Evolutionary conservation across 23 tunicate species (phyloP), one percentile per base, ranked within the genome.

Genomic region (Ascidia mentula): DNA sequence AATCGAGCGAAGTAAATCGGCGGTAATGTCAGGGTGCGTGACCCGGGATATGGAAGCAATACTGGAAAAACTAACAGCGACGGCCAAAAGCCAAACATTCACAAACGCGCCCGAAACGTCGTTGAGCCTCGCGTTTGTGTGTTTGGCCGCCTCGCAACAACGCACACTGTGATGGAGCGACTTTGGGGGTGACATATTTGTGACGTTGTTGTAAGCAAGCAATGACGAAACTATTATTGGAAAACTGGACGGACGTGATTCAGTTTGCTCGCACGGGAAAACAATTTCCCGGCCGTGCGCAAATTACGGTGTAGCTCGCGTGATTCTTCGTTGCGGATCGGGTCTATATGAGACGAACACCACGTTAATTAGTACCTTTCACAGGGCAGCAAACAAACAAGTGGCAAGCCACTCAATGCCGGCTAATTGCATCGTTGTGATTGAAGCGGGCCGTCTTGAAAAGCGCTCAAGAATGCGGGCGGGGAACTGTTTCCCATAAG

Each of bases 11-110:
- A 28, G 65, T 53, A 53, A 53, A 26, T 20, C 65, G 15, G 4
- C 1, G 65, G 65, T 53, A 5, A 20, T 26, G 13, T 53, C 4
- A 42, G 65, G 65, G 65, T 53, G 65, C 65, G 65, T 28, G 65
- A 53, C 65, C 65, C 65, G 65, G 65, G 65, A 53, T 20, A 28
- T 53, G 65, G 65, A 53, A 53, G 65, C 24, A 53, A 53, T 53
- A 53, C 65, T 53, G 65, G 65, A 28, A 53, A 20, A 28, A 28
- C 22, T 20, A 53, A 53, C 22, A 26, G 24, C 65, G 65, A 20
- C 1, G 22, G 65, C 65, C 65, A 53, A 53, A 26, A 53, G 28
- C 28, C 65, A 53, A 53, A 53, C 65, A 9, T 53, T 3, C 65
- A 53, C 65, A 9, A 28, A 53, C 24, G 28, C 65, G 65, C 65